These are phyloP conservation scores for Montipora foliosa DNA, from an alignment of 64 coral and sea anemone species.

Conservation along the genomic window DNA sequence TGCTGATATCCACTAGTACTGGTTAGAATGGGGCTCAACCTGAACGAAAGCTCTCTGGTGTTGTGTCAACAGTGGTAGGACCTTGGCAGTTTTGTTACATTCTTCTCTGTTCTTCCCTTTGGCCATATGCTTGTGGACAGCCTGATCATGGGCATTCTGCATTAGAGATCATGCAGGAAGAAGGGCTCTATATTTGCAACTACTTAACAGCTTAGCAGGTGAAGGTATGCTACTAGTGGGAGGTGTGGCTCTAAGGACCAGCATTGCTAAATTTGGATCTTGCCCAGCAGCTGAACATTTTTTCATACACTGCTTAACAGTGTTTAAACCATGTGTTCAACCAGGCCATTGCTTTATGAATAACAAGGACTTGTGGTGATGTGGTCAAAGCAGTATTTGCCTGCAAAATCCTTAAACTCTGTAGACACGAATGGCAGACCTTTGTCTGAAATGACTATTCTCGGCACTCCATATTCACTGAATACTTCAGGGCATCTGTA, in stretches of 20 bases:
- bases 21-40: conserved; percentile 1
- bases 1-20: background rate
- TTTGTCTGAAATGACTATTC: conserved; percentile 57
- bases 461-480: conserved; percentile 66
- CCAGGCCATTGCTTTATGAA: conserved; percentile 67
- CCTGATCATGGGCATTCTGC: background rate
- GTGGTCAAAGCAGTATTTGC: conserved; percentile 45
- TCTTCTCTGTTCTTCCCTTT: background rate
- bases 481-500: conserved; percentile 63
- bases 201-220: conserved; percentile 6
- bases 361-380: conserved; percentile 53
- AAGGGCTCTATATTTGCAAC: background rate
- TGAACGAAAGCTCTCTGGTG: conserved; percentile 1
- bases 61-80: background rate
- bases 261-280: conserved; percentile 54
- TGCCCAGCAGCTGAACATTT: conserved; percentile 51
- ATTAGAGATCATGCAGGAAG: conserved; percentile 2
- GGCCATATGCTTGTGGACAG: background rate
- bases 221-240: conserved; percentile 15
- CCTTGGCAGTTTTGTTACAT: background rate
- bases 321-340: conserved; percentile 58
- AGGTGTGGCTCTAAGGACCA: conserved; percentile 45
- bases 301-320: conserved; percentile 56
- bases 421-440: conserved; percentile 30
- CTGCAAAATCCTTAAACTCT: conserved; percentile 51